Evolutionary conservation across 2,113 vertebrate species (phyloP).

Genomic region (Genyomyrus donnyi): DNA sequence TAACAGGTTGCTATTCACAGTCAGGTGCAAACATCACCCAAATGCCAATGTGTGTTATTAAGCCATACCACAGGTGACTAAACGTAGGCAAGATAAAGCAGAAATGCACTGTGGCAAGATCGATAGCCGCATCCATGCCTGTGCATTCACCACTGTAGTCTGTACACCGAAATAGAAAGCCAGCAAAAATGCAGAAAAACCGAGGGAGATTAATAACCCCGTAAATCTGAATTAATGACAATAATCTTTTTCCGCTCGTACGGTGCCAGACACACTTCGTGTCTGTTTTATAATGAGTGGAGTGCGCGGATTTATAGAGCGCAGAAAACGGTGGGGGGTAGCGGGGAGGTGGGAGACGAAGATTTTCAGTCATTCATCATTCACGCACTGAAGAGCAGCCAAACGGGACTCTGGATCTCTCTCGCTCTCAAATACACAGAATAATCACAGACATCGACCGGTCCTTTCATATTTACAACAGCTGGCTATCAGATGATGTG

Average conservation of each 20-base stretch:
- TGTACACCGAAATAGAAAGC: background rate
- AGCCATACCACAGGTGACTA: background rate
- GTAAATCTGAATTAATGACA: background rate
- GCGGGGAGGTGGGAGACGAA: background rate
- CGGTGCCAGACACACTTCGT: background rate
- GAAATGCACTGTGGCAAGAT: background rate
- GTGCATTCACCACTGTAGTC: background rate
- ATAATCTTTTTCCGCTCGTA: background rate
- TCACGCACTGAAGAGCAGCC: background rate
- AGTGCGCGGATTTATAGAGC: background rate
- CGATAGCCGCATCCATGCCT: background rate
- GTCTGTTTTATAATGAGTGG: background rate
- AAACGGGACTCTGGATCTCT: background rate
- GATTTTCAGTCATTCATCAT: background rate
- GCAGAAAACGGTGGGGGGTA: background rate
- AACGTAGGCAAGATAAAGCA: background rate
- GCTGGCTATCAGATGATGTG: background rate
- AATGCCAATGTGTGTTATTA: background rate
- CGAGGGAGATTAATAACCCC: background rate
- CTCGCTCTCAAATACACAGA: background rate
- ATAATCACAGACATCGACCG: background rate
- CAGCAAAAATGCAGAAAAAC: constrained; percentile 4
- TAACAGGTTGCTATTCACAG: background rate
- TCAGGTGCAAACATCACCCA: background rate
- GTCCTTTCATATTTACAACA: background rate